Base-by-base conservation (phyloP, 2,113 vertebrate genomes). In the Mola mola region DNA sequence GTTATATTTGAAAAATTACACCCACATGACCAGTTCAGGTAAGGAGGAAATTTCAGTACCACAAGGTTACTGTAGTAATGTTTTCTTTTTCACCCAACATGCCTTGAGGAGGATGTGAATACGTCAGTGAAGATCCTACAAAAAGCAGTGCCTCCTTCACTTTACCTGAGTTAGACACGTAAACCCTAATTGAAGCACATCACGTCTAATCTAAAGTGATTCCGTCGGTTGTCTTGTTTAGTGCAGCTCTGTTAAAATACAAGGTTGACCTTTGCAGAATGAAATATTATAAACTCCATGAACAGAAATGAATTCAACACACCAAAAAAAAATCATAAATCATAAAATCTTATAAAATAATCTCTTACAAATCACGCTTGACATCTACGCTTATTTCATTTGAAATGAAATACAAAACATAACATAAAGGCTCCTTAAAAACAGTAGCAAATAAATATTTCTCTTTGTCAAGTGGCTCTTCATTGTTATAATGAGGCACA, bases 401-500 rank as follows among this genome's bases (percentile, higher is more conserved):
- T 64, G 10, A 38, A 49, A 64, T 66, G n/a, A 76, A 77, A 50
- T 28, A 31, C 16, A 63, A 21, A 57, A 38, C 19, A 19, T 52
- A 37, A 49, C 13, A 64, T 74, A 67, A 28, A 63, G 55, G 41
- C 69, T 56, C 37, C 7, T 63, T 16, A 11, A 75, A 50, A 5
- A 43, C n/a, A 44, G 48, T 66, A 25, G 16, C 56, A 73, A 67
- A 85, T 79, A 66, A 82, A 76, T 77, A 77, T 5, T 44, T 56
- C 5, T 48, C 16, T 67, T 46, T 46, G 44, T 60, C 28, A 59
- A 72, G 59, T 65, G 44, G 24, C 49, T 78, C 67, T 34, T 57
- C 53, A 41, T 59, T 70, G 33, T 62, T 62, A 52, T 19, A 50
- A 59, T 53, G 62, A 81, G 76, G 82, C 88, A 89, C 82, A 41